phyloP scores from a whole-genome alignment of 2,113 vertebrate species.

The Jaculus jaculus region DNA sequence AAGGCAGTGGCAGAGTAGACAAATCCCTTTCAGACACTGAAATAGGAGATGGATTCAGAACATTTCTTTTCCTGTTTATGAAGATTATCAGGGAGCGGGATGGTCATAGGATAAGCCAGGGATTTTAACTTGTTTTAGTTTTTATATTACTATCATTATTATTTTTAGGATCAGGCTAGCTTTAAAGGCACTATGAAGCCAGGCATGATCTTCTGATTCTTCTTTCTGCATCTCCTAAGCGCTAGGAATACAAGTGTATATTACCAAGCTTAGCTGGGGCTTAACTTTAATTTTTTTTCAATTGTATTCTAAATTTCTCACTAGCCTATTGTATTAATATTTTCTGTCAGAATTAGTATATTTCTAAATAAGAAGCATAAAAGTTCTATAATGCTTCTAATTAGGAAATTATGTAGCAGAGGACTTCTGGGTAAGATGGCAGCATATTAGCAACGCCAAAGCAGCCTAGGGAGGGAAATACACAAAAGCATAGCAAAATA shows the following conservation, averaged over 20 bases:
- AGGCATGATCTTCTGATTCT: neutral
- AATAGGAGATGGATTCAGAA: neutral
- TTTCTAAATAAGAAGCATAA: neutral
- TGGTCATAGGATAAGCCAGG: neutral
- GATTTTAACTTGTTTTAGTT: neutral
- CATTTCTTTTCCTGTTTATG: neutral
- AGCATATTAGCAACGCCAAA: no score
- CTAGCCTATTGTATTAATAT: neutral
- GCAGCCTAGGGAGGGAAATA: no score
- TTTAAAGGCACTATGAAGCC: no score
- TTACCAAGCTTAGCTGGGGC: neutral
- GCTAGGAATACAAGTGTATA: neutral
- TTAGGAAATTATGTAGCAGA: no score
- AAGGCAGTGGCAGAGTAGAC: no score
- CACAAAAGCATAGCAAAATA: no score
- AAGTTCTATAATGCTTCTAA: neutral
- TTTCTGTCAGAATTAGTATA: neutral
- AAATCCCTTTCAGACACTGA: neutral
- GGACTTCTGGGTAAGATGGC: no score
- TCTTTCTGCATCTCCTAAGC: neutral
- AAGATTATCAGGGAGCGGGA: neutral
- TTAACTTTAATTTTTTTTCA: neutral
- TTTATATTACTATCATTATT: neutral
- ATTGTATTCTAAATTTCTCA: neutral
- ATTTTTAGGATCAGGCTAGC: neutral